Conservation (phyloP, 2,113 vertebrate genomes). For the Hippocampus mohnikei region DNA sequence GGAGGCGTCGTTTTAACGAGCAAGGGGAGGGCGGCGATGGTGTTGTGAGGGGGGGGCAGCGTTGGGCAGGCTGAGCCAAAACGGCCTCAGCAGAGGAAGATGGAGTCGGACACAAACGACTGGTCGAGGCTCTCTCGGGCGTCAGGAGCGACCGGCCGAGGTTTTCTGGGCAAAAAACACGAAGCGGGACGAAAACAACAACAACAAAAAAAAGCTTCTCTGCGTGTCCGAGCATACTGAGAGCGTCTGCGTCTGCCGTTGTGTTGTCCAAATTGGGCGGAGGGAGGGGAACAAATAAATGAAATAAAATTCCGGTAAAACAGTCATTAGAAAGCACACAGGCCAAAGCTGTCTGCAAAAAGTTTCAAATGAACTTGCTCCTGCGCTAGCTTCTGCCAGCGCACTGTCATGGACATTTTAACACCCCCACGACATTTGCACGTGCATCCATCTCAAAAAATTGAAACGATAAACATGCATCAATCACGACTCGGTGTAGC, state of each 20-base stretch:
- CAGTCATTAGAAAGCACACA: background rate
- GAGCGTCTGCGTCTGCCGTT: constrained; percentile 28
- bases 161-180: constrained; percentile 16
- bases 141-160: constrained; percentile 45
- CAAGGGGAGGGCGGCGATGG: constrained; percentile 21
- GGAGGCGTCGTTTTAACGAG: constrained; percentile 57
- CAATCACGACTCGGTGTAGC: no score
- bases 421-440: background rate
- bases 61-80: constrained; percentile 23
- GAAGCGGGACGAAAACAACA: background rate
- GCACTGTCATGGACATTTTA: background rate
- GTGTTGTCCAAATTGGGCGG: background rate
- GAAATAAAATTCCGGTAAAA: background rate
- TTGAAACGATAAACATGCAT: no score
- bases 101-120: constrained; percentile 43
- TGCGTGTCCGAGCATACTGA: constrained; percentile 23
- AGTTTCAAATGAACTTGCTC: constrained; percentile 13
- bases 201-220: constrained; percentile 10
- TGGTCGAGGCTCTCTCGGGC: constrained; percentile 21
- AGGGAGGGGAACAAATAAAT: background rate
- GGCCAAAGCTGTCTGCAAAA: background rate
- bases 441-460: no score
- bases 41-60: constrained; percentile 17
- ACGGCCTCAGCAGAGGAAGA: constrained; percentile 25
- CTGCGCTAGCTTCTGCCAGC: background rate